Conservation (phyloP, 2,888 invertebrate genomes). For the Drosophila demipolita region DNA sequence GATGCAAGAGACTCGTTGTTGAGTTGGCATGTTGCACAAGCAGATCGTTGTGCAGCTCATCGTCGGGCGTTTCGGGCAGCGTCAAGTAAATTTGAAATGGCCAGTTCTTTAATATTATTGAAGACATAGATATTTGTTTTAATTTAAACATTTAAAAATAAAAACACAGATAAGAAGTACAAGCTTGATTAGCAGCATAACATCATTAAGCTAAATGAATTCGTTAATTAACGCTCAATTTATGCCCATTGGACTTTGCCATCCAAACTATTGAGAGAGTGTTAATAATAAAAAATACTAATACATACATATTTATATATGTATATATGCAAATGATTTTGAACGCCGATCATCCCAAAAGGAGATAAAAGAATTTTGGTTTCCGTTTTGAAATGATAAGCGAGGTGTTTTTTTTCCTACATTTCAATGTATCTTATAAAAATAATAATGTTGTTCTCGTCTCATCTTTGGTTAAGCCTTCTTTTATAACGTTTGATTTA, state of each 20-base stretch:
- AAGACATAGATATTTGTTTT: not conserved
- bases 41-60: conserved; percentile 68
- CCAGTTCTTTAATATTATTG: not conserved
- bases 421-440: not conserved
- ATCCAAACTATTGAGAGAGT: not conserved
- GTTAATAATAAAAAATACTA: not conserved
- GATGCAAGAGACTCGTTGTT: conserved; percentile 66
- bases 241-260: conserved; percentile 4
- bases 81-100: conserved; percentile 32
- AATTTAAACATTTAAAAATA: not conserved
- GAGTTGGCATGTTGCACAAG: conserved; percentile 61
- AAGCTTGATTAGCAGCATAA: not conserved
- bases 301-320: too few relatives aligned
- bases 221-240: conserved; percentile 1
- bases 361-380: too few relatives aligned
- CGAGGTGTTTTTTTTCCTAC: too few relatives aligned
- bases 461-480: conserved; percentile 13
- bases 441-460: conserved; percentile 18
- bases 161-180: too few relatives aligned
- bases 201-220: not conserved
- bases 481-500: conserved; percentile 32
- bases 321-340: not conserved
- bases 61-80: too few relatives aligned
- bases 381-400: too few relatives aligned
- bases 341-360: too few relatives aligned